These are phyloP conservation scores for Geotrypetes seraphini DNA, from an alignment of 2,797 vertebrate species.

Conservation along the genomic window DNA sequence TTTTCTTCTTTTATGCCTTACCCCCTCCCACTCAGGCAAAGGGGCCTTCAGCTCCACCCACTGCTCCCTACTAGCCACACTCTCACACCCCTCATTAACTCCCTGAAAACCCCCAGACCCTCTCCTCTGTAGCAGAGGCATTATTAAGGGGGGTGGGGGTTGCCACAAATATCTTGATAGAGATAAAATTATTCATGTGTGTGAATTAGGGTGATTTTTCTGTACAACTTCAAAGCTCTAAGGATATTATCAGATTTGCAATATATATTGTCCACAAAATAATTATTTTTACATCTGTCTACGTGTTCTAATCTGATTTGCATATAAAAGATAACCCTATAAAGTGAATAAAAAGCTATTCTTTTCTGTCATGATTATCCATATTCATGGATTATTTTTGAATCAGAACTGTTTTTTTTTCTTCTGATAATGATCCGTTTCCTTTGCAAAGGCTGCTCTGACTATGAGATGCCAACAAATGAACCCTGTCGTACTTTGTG, in stretches of 20 bases:
- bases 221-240: conserved; percentile 17
- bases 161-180: conserved; percentile 3
- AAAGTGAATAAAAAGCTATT: conserved; percentile 16
- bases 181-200: conserved; percentile 7
- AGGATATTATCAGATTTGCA: conserved; percentile 13
- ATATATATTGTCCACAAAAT: conserved; percentile 11
- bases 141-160: no score
- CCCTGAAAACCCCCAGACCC: no score
- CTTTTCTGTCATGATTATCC: conserved; percentile 6
- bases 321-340: conserved; percentile 8
- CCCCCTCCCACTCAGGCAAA: no score
- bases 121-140: no score
- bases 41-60: no score
- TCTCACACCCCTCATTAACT: no score
- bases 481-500: neutral
- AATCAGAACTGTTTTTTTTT: neutral
- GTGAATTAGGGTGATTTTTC: conserved; percentile 13
- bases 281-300: conserved; percentile 17
- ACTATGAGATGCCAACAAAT: conserved; percentile 1
- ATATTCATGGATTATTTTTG: conserved; percentile 4
- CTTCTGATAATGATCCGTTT: no score
- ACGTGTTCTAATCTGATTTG: conserved; percentile 15
- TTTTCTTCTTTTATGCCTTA: no score
- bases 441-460: conserved; percentile 1
- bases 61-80: no score